Conservation (phyloP, 2,888 invertebrate genomes). For the Bellardia bayeri region DNA sequence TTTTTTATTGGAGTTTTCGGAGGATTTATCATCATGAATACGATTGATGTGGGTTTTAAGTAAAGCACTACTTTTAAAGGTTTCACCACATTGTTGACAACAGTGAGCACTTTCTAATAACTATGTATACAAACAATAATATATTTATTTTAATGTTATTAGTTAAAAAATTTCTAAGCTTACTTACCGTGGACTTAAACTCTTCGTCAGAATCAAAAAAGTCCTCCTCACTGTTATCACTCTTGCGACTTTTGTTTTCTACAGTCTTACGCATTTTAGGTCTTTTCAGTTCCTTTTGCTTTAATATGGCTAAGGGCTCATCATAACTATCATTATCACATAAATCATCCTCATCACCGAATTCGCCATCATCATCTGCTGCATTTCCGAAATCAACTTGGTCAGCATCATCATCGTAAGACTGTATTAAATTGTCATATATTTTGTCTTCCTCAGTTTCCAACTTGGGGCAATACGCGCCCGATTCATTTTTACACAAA, state of each 20-base stretch:
- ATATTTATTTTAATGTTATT: too few relatives aligned
- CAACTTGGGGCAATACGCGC: background rate
- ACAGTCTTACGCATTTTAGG: slow-evolving; percentile 11
- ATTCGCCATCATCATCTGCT: slow-evolving; percentile 15
- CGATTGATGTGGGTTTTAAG: slow-evolving; percentile 76
- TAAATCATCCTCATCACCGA: slow-evolving; percentile 40
- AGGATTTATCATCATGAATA: slow-evolving; percentile 56
- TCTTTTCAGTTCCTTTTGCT: slow-evolving; percentile 60
- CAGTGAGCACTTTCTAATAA: background rate
- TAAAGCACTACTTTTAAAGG: slow-evolving; percentile 75
- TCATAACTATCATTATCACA: slow-evolving; percentile 56
- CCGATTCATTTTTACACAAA: slow-evolving; percentile 43
- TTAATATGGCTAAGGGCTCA: slow-evolving; percentile 73
- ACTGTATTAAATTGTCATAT: slow-evolving; percentile 41
- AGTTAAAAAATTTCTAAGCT: background rate
- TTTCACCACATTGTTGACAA: slow-evolving; percentile 77
- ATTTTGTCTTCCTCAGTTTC: slow-evolving; percentile 45
- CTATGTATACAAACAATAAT: background rate
- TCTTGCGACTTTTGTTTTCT: slow-evolving; percentile 9
- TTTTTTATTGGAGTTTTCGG: slow-evolving; percentile 42
- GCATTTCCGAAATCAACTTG: slow-evolving; percentile 1
- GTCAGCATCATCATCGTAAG: slow-evolving; percentile 31
- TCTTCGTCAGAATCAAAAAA: slow-evolving; percentile 62
- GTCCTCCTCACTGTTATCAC: slow-evolving; percentile 48
- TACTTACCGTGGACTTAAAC: slow-evolving; percentile 49